These are phyloP conservation scores for Diploscapter pachys DNA, from an alignment of 1,140 invertebrate genomes.

Conservation along the genomic window DNA sequence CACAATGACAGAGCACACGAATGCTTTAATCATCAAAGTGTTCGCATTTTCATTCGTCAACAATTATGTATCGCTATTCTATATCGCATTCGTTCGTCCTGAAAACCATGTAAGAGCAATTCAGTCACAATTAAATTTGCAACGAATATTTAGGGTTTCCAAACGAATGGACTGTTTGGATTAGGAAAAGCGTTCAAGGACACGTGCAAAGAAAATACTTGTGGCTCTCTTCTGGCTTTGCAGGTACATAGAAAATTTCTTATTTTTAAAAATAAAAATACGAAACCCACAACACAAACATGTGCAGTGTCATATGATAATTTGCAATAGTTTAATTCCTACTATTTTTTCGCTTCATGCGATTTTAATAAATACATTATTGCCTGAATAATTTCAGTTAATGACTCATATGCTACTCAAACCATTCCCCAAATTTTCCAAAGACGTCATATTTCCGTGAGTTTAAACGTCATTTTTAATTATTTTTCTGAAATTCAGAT, in stretches of 20 bases:
- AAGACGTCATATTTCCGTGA: slow-evolving; percentile 33
- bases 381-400: not conserved
- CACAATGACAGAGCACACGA: slow-evolving; percentile 27
- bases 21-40: slow-evolving; percentile 30
- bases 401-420: slow-evolving; percentile 26
- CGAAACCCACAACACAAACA: too few relatives aligned
- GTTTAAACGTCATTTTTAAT: not conserved
- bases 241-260: not conserved
- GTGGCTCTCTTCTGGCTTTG: slow-evolving; percentile 30
- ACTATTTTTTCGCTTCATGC: too few relatives aligned
- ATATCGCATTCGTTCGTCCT: slow-evolving; percentile 32
- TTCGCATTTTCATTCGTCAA: slow-evolving; percentile 38
- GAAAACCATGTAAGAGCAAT: slow-evolving; percentile 23
- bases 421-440: slow-evolving; percentile 33
- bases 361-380: too few relatives aligned
- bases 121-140: not conserved
- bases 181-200: slow-evolving; percentile 23
- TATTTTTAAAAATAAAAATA: too few relatives aligned
- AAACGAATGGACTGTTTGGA: slow-evolving; percentile 32
- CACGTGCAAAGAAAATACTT: slow-evolving; percentile 24
- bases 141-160: slow-evolving; percentile 16
- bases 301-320: too few relatives aligned
- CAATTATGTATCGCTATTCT: slow-evolving; percentile 33
- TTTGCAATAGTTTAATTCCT: too few relatives aligned
- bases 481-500: slow-evolving; percentile 5